Percentiles rank a stretch among this genome's conserved stretches.
These are phyloP conservation scores for Galbula dea DNA, from an alignment of 2,113 vertebrate genomes.

Conservation along the genomic window DNA sequence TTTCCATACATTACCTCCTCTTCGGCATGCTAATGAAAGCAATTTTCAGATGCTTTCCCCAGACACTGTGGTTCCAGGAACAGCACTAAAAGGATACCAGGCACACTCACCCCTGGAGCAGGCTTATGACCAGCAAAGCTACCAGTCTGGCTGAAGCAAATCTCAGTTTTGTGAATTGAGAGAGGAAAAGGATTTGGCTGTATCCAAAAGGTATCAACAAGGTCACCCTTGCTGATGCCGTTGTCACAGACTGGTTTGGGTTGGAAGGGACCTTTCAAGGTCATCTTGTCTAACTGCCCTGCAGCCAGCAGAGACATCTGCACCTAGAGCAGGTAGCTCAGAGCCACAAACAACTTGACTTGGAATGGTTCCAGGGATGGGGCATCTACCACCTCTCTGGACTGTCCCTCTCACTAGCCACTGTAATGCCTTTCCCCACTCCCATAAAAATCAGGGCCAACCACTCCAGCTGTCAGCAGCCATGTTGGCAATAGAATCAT, in stretches of 20 bases:
- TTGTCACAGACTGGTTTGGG: not conserved
- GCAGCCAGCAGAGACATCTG: not conserved
- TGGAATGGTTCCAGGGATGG: not conserved
- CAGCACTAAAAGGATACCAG: not conserved
- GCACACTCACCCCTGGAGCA: not conserved
- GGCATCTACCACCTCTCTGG: not conserved
- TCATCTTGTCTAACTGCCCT: not conserved
- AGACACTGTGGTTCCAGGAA: not conserved
- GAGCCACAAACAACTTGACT: not conserved
- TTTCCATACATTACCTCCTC: not conserved
- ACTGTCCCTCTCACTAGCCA: not conserved
- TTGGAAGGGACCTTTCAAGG: not conserved
- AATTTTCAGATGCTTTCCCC: not conserved
- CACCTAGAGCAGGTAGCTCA: not conserved
- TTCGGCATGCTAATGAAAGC: not conserved
- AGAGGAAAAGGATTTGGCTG: not conserved
- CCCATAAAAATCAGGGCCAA: not conserved
- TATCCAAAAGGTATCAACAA: not conserved
- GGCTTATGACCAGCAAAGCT: rapidly evolving
- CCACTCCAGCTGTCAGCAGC: not conserved
- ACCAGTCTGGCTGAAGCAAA: not conserved
- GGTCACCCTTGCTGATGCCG: not conserved
- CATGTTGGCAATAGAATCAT: rapidly evolving
- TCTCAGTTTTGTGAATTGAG: not conserved
- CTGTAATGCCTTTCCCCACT: not conserved